phyloP scores from a whole-genome alignment of 1,140 invertebrate species.

The Monomorium pharaonis region DNA sequence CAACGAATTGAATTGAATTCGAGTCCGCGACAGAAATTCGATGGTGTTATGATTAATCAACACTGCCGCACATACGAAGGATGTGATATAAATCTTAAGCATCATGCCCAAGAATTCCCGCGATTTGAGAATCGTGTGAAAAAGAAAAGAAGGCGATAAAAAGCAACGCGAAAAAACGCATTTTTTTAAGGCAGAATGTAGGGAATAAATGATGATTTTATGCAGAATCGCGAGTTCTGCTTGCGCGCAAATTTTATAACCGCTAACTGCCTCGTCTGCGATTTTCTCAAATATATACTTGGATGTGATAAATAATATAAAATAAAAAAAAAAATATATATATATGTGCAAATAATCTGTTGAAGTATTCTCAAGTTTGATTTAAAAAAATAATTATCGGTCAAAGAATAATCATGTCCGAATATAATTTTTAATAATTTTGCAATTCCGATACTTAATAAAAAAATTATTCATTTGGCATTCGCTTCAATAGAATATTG shows the following conservation, averaged over 20 bases:
- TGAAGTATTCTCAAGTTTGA: slow-evolving; percentile 10
- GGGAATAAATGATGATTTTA: slow-evolving; percentile 25
- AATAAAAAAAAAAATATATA: slow-evolving; percentile 33
- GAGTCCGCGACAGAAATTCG: slow-evolving; percentile 27
- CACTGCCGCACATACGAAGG: slow-evolving; percentile 77
- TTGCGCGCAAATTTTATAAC: slow-evolving; percentile 35
- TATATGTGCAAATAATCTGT: slow-evolving; percentile 17
- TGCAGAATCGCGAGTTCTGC: slow-evolving; percentile 40
- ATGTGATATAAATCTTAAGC: slow-evolving; percentile 78
- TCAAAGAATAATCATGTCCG: neutral
- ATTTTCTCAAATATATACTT: slow-evolving; percentile 50
- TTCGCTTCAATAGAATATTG: neutral
- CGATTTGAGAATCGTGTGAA: neutral
- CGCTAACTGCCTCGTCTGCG: slow-evolving; percentile 52
- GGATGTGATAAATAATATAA: slow-evolving; percentile 50
- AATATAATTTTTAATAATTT: slow-evolving; percentile 12
- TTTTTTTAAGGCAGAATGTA: neutral
- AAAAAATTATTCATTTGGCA: neutral
- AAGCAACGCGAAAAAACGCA: neutral
- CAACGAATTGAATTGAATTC: slow-evolving; percentile 44
- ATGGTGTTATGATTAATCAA: slow-evolving; percentile 13
- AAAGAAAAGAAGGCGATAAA: neutral
- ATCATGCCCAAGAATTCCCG: slow-evolving; percentile 7
- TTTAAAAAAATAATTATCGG: neutral
- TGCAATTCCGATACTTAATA: neutral